These are phyloP conservation scores for Troides oblongomaculatus DNA, from an alignment of 2,888 invertebrate genomes.

Conservation along the genomic window DNA sequence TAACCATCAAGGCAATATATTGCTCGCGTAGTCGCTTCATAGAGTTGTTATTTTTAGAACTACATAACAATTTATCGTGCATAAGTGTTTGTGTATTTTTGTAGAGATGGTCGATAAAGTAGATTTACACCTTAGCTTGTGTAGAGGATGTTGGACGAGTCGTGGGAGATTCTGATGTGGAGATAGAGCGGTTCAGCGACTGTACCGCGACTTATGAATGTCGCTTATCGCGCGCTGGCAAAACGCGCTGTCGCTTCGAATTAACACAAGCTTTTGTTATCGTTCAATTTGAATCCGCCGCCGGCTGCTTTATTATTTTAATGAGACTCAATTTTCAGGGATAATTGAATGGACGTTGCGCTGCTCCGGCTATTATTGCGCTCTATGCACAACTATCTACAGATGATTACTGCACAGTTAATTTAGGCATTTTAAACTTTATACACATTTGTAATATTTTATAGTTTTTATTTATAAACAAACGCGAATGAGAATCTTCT, in stretches of 20 bases:
- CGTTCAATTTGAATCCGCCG: slow-evolving; percentile 76
- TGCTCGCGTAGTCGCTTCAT: no score
- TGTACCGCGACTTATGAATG: slow-evolving; percentile 31
- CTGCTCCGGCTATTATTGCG: slow-evolving; percentile 69
- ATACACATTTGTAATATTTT: no score
- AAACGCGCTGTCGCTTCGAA: slow-evolving; percentile 61
- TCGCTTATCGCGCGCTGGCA: slow-evolving; percentile 44
- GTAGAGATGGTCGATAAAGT: background rate
- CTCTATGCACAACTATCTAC: slow-evolving; percentile 51
- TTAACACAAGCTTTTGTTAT: slow-evolving; percentile 76
- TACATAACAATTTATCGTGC: background rate
- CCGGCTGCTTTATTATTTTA: slow-evolving; percentile 79
- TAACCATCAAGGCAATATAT: no score
- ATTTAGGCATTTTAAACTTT: slow-evolving; percentile 7
- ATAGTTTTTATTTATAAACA: no score
- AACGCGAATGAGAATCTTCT: no score
- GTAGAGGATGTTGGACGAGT: background rate
- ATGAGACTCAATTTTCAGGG: slow-evolving; percentile 77
- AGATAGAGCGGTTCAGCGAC: slow-evolving; percentile 18
- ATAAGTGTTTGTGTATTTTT: background rate
- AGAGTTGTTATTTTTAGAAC: no score
- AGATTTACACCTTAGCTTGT: background rate
- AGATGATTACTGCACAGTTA: slow-evolving; percentile 30
- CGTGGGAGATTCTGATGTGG: slow-evolving; percentile 13
- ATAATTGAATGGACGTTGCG: slow-evolving; percentile 74